These are phyloP conservation scores for Mobula birostris DNA, from an alignment of 2,113 vertebrate species.

Conservation along the genomic window DNA sequence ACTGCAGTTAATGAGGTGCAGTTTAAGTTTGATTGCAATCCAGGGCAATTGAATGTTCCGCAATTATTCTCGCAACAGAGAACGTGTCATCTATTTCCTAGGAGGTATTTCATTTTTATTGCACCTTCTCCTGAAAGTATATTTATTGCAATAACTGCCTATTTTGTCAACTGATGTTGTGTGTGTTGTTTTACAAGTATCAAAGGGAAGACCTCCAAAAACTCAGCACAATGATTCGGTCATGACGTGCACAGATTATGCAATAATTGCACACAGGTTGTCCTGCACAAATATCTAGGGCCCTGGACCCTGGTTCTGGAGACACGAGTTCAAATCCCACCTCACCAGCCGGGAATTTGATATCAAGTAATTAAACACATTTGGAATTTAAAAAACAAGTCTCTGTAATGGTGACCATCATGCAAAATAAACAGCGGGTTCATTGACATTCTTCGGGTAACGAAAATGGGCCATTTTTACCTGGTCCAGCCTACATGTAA, in stretches of 20 bases:
- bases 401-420: too few species aligned
- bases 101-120: not conserved
- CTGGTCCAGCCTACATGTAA: too few species aligned
- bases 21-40: conserved; percentile 19
- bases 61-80: conserved; percentile 16
- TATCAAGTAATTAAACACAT: too few species aligned
- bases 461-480: too few species aligned
- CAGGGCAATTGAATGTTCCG: not conserved
- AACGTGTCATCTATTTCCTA: not conserved
- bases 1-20: conserved; percentile 16
- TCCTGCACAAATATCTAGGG: too few species aligned
- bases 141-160: conserved; percentile 8
- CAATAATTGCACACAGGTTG: too few species aligned
- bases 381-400: too few species aligned
- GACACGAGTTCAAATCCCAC: too few species aligned
- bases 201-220: not conserved
- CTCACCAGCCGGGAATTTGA: too few species aligned
- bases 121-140: not conserved
- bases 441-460: too few species aligned
- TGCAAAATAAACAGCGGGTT: too few species aligned
- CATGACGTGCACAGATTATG: not conserved
- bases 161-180: not conserved
- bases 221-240: not conserved
- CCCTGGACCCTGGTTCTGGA: too few species aligned
- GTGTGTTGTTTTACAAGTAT: not conserved